phyloP scores from a whole-genome alignment of 1,140 invertebrate species.

The Diorhabda elongata region DNA sequence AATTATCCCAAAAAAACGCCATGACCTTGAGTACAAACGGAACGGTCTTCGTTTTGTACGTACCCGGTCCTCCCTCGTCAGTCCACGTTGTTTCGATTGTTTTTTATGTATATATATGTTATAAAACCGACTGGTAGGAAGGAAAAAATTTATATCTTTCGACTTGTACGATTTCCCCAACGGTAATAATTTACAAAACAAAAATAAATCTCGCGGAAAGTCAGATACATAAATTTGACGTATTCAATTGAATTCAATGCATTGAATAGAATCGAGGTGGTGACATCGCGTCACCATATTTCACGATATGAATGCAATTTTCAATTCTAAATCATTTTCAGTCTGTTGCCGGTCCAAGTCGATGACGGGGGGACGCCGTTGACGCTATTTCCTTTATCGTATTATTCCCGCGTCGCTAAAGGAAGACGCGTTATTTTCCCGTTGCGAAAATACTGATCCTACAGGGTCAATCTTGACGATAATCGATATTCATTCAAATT shows the following conservation, averaged over 20 bases:
- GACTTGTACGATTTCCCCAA: neutral
- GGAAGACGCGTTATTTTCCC: neutral
- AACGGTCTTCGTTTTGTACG: no score
- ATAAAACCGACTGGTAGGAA: no score
- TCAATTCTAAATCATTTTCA: slow-evolving; percentile 33
- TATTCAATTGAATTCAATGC: slow-evolving; percentile 34
- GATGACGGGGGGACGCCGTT: slow-evolving; percentile 18
- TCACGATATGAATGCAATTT: slow-evolving; percentile 31
- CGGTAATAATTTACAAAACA: slow-evolving; percentile 27
- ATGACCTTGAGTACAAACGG: no score
- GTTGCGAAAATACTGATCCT: neutral
- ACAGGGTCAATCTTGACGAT: no score
- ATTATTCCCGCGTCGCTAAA: slow-evolving; percentile 13
- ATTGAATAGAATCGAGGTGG: slow-evolving; percentile 31
- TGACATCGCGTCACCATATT: slow-evolving; percentile 31
- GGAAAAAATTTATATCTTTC: no score
- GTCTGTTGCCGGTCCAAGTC: slow-evolving; percentile 24
- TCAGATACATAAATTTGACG: slow-evolving; percentile 30
- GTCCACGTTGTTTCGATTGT: no score
- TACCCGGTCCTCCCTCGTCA: no score
- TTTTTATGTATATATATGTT: no score
- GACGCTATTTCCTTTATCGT: slow-evolving; percentile 26
- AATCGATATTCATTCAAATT: no score
- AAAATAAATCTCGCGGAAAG: slow-evolving; percentile 28
- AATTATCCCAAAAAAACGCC: no score